Percentiles rank a stretch among this genome's conserved stretches.
Evolutionary conservation across 2,888 invertebrate species (phyloP).

Genomic region (Dione juno): DNA sequence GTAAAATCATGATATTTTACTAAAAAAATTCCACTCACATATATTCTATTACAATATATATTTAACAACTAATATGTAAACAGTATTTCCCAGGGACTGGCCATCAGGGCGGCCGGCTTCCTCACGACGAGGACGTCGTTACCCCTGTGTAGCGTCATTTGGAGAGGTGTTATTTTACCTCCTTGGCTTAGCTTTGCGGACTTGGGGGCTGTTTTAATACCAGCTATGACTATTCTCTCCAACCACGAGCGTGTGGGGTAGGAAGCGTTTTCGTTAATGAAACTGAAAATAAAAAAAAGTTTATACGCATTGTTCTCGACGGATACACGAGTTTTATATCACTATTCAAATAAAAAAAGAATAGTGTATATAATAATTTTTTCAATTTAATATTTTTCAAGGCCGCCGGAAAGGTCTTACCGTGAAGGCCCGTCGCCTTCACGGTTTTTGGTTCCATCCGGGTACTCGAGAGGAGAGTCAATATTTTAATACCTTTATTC

Average conservation of each 20-base stretch:
- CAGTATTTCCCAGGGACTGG: conserved; percentile 89
- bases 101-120: conserved; percentile 93
- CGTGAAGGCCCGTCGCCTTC: too few relatives aligned
- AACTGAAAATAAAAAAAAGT: conserved; percentile 61
- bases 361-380: too few relatives aligned
- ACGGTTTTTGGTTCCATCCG: too few relatives aligned
- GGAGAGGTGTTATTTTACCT: conserved; percentile 84
- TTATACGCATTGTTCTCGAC: too few relatives aligned
- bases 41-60: conserved; percentile 9
- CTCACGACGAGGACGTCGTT: conserved; percentile 89
- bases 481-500: too few relatives aligned
- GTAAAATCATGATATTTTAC: background rate
- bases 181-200: conserved; percentile 85
- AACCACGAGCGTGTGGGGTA: conserved; percentile 93
- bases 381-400: too few relatives aligned
- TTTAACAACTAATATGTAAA: conserved; percentile 66
- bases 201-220: conserved; percentile 87
- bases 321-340: too few relatives aligned
- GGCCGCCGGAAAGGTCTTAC: too few relatives aligned
- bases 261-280: conserved; percentile 85
- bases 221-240: conserved; percentile 93
- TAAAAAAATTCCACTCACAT: background rate
- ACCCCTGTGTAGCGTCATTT: conserved; percentile 86
- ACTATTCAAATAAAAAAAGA: too few relatives aligned
- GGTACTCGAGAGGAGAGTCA: too few relatives aligned